Conservation (phyloP, 2,113 vertebrate species). For the Psittacula cyanocephala region DNA sequence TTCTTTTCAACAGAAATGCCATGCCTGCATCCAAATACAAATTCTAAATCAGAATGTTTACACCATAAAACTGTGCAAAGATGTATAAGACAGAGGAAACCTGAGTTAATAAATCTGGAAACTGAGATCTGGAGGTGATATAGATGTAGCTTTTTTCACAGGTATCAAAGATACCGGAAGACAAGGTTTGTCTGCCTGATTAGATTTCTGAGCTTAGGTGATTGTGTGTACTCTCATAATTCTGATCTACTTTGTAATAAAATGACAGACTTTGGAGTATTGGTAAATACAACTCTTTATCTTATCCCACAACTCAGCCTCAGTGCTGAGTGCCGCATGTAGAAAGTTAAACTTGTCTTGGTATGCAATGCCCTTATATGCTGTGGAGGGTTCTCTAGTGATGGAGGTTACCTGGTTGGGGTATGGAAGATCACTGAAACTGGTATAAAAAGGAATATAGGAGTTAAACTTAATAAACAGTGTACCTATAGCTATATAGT, state of each 20-base stretch:
- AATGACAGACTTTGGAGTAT: background rate
- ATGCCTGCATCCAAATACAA: background rate
- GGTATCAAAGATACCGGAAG: background rate
- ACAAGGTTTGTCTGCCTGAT: background rate
- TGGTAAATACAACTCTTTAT: background rate
- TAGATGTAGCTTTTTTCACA: background rate
- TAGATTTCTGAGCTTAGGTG: background rate
- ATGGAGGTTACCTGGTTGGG: background rate
- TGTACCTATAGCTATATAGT: background rate
- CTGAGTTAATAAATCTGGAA: background rate
- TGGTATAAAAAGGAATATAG: background rate
- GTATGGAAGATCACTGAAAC: background rate
- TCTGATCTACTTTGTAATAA: background rate
- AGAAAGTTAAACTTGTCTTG: background rate
- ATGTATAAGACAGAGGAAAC: background rate
- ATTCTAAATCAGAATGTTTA: background rate
- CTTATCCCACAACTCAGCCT: background rate
- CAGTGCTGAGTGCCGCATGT: background rate
- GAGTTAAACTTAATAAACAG: background rate
- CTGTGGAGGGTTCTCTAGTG: background rate
- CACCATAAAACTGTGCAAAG: background rate
- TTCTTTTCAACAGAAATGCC: background rate
- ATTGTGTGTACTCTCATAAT: background rate
- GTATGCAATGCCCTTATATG: too few species aligned
- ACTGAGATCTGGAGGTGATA: fast-evolving